Conservation (phyloP, 2,113 vertebrate species). For the Lathamus discolor region DNA sequence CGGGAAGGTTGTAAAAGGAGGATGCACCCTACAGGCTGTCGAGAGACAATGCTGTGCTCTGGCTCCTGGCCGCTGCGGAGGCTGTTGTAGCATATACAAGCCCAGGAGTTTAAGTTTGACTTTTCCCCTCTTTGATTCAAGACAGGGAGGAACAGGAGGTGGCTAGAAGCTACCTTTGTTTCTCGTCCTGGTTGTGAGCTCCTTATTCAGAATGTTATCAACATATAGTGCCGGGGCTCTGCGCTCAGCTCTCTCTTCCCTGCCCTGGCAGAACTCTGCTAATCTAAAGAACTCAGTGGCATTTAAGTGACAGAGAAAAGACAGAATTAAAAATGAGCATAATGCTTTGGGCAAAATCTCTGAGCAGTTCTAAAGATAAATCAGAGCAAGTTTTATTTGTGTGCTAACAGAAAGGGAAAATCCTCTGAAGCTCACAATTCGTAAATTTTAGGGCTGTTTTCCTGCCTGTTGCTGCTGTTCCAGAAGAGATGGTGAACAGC, state of each 20-base stretch:
- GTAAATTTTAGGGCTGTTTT: background rate
- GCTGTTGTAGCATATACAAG: background rate
- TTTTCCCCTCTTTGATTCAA: background rate
- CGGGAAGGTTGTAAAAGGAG: background rate
- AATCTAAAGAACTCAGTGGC: background rate
- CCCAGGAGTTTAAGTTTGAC: background rate
- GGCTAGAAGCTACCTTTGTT: background rate
- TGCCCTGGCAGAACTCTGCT: background rate
- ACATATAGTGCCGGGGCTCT: fast-evolving
- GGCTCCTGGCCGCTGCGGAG: background rate
- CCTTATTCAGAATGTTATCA: background rate
- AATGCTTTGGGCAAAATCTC: background rate
- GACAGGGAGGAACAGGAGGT: background rate
- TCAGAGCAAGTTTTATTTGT: background rate
- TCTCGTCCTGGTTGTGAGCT: background rate
- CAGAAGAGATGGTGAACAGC: background rate
- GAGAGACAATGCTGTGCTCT: background rate
- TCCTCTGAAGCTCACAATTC: background rate
- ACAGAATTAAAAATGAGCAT: background rate
- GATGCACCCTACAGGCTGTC: background rate
- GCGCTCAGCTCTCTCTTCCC: background rate
- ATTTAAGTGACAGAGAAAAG: background rate
- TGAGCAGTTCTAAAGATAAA: background rate
- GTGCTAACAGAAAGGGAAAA: background rate
- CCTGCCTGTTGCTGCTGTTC: background rate